phyloP scores from a whole-genome alignment of 1,140 invertebrate species.

The Saxidomus purpurata region DNA sequence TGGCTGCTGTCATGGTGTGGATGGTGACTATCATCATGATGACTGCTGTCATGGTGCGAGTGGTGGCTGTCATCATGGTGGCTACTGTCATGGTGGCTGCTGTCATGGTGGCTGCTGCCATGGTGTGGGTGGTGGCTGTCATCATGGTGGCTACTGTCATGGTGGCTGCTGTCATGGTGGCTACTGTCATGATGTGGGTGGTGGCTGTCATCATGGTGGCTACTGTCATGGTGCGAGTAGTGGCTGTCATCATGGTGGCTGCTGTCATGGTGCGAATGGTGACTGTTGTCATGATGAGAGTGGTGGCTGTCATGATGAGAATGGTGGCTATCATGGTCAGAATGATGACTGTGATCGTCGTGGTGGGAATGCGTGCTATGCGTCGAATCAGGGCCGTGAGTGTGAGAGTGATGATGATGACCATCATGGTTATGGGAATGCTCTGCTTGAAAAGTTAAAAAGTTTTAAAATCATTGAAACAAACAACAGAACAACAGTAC shows the following conservation, averaged over 20 bases:
- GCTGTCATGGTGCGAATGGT: neutral
- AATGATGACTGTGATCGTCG: neutral
- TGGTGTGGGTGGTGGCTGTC: neutral
- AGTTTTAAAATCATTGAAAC: too few species aligned
- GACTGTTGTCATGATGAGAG: neutral
- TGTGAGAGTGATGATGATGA: neutral
- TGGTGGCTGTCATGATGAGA: neutral
- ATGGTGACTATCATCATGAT: neutral
- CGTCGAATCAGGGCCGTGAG: neutral
- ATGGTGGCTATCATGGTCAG: neutral
- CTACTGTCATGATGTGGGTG: neutral
- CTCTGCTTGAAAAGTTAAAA: neutral
- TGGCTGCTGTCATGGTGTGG: neutral
- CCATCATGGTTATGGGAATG: neutral
- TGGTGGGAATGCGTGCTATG: too few species aligned
- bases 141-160: neutral
- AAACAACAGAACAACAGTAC: too few species aligned
- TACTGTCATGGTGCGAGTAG: neutral
- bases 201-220: too few species aligned
- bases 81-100: neutral
- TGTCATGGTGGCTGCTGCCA: neutral
- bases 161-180: neutral
- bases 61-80: neutral
- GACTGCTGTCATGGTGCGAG: neutral
- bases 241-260: neutral